Evolutionary conservation across 2,113 vertebrate genomes (phyloP).

Genomic region (Mungos mungo): DNA sequence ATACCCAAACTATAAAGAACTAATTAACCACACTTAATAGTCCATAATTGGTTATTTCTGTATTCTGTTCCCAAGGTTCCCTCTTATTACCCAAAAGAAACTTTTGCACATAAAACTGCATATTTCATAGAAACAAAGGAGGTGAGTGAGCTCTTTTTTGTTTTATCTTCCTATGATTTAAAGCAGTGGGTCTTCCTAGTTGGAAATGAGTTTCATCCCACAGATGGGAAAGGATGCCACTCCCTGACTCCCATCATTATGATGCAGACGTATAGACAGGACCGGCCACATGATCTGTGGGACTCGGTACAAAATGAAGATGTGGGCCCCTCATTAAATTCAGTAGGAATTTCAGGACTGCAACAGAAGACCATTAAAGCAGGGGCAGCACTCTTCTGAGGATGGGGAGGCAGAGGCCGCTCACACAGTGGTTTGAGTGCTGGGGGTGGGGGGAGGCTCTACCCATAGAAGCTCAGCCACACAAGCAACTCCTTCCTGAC

Average conservation of each 20-base stretch:
- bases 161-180: not conserved
- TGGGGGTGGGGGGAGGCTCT: fast-evolving
- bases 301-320: not conserved
- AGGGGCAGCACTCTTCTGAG: not conserved
- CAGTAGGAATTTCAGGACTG: not conserved
- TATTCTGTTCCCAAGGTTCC: constrained; percentile 45
- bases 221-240: not conserved
- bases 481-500: not conserved
- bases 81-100: constrained; percentile 57
- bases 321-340: not conserved
- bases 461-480: not conserved
- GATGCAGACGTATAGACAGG: fast-evolving
- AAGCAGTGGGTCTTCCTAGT: not conserved
- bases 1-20: constrained; percentile 63
- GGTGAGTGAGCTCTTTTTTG: not conserved
- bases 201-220: not conserved
- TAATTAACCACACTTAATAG: constrained; percentile 63
- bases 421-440: not conserved
- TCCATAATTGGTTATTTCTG: constrained; percentile 42
- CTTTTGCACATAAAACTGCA: constrained; percentile 50
- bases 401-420: not conserved
- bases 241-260: not conserved
- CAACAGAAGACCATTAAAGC: not conserved
- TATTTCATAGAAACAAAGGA: constrained; percentile 52
- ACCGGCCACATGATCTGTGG: not conserved